These are phyloP conservation scores for Theocolax elegans DNA, from an alignment of 1,140 invertebrate species.

Conservation along the genomic window DNA sequence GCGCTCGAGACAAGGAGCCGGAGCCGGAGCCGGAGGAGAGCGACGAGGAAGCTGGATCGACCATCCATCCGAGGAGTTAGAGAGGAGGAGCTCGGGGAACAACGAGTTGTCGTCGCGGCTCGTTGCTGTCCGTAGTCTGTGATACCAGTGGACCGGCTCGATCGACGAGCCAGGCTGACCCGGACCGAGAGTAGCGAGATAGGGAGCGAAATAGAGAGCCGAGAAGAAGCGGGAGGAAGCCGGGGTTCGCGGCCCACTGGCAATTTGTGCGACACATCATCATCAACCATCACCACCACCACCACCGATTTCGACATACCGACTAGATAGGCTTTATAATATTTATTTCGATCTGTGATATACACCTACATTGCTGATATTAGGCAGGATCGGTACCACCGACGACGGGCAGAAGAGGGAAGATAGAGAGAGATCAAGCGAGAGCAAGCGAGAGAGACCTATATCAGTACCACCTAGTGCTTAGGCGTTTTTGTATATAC, in stretches of 20 bases:
- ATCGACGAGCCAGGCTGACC: neutral
- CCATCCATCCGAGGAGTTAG: neutral
- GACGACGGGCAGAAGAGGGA: neutral
- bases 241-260: no score
- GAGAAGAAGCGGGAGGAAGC: neutral
- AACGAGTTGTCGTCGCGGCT: no score
- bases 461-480: conserved; percentile 57
- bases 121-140: conserved; percentile 61
- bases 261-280: neutral
- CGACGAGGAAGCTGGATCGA: conserved; percentile 9
- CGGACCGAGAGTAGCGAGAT: neutral
- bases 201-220: neutral
- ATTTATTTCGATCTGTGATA: conserved; percentile 63
- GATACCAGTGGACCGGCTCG: conserved; percentile 54
- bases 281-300: neutral
- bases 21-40: conserved; percentile 6
- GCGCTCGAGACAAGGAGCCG: no score
- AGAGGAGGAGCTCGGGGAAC: no score
- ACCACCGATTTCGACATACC: neutral
- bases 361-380: conserved; percentile 52
- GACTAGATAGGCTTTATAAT: conserved; percentile 59
- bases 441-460: conserved; percentile 41
- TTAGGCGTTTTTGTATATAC: conserved; percentile 67
- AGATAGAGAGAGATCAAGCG: neutral
- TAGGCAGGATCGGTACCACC: conserved; percentile 15